These are phyloP conservation scores for Miniopterus natalensis DNA, from an alignment of 2,113 vertebrate species.

Conservation along the genomic window DNA sequence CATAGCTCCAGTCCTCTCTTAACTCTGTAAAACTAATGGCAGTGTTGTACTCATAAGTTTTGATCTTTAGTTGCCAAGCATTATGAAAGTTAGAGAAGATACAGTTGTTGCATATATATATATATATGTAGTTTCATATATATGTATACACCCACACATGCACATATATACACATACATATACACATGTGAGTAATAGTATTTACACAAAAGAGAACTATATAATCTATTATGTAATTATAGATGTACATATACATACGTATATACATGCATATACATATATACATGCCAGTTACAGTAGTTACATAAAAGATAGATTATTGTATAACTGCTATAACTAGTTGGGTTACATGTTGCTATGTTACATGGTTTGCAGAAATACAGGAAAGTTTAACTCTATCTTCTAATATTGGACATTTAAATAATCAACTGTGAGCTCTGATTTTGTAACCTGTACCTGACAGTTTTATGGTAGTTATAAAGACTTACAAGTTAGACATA, in stretches of 20 bases:
- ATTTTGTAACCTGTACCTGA: constrained; percentile 35
- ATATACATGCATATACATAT: background rate
- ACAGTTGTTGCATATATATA: background rate
- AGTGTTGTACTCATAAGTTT: background rate
- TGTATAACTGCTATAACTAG: background rate
- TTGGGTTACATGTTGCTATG: background rate
- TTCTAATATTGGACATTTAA: background rate
- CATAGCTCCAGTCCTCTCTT: background rate
- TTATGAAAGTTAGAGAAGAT: constrained; percentile 40
- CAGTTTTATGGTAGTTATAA: background rate
- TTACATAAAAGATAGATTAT: background rate
- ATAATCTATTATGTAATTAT: background rate
- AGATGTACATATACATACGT: background rate
- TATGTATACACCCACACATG: no score
- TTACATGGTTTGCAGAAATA: constrained; percentile 46
- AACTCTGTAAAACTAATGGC: background rate
- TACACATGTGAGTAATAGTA: background rate
- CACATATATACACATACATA: background rate
- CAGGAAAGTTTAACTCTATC: background rate
- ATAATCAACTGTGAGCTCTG: background rate
- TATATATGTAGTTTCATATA: background rate
- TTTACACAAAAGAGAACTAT: background rate
- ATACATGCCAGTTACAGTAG: background rate
- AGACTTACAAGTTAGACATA: background rate
- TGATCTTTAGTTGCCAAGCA: constrained; percentile 23